Percentiles rank a stretch among this genome's conserved stretches.
phyloP scores from a whole-genome alignment of 2,888 invertebrate genomes.

The Mimachlamys varia region DNA sequence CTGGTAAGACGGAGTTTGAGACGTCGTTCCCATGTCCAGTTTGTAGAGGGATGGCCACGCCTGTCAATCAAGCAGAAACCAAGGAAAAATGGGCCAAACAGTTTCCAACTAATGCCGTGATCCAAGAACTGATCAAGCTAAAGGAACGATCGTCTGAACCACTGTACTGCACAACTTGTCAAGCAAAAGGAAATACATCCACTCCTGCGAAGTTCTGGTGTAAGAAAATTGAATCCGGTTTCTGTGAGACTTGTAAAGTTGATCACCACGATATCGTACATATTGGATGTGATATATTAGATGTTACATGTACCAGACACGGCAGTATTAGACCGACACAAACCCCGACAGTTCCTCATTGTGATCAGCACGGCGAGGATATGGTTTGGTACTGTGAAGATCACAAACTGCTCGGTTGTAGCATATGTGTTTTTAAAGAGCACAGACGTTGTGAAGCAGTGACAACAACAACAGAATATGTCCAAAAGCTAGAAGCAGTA shows the following conservation, averaged over 20 bases:
- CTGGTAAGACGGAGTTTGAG: constrained; percentile 38
- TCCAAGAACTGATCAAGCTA: constrained; percentile 57
- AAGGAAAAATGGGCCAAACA: constrained; percentile 57
- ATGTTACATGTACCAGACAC: too few relatives aligned
- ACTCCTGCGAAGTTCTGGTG: constrained; percentile 45
- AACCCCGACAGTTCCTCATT: neutral
- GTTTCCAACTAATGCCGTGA: constrained; percentile 60
- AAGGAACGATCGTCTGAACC: constrained; percentile 39
- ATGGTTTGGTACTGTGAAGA: constrained; percentile 56
- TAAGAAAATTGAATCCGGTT: constrained; percentile 43
- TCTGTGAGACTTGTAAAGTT: constrained; percentile 44
- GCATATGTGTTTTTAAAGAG: constrained; percentile 56
- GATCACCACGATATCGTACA: constrained; percentile 43
- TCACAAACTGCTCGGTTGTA: constrained; percentile 57
- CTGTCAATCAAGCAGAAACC: constrained; percentile 49
- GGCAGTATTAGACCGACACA: neutral
- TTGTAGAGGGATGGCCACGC: constrained; percentile 56
- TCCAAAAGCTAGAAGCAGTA: constrained; percentile 38
- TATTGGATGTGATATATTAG: neutral
- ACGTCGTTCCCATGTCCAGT: constrained; percentile 58
- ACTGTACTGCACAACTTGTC: constrained; percentile 44
- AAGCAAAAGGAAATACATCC: constrained; percentile 39
- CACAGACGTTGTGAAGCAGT: constrained; percentile 60
- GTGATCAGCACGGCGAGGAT: neutral
- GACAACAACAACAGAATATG: constrained; percentile 41